Evolutionary conservation across 2,113 vertebrate species (phyloP), one percentile per base, ranked within the genome.

Genomic region (Rhegmatorhina hoffmannsi): DNA sequence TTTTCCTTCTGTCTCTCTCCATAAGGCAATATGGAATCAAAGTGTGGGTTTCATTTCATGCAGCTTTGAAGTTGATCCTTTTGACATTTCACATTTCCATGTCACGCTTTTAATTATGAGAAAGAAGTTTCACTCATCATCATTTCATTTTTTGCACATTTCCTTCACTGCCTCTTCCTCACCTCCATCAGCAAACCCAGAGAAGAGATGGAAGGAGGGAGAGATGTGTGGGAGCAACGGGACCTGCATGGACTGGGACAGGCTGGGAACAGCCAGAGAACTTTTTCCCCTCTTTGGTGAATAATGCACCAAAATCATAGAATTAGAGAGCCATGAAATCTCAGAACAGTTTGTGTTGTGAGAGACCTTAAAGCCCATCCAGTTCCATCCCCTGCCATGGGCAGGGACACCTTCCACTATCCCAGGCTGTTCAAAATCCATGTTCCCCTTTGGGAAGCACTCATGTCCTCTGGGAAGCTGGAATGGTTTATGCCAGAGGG

Each of bases 11-110:
- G 63, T 76, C 85, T 90, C n/a, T 67, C 88, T 92, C 44, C 63
- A n/a, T 86, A 77, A 92, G 88, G 79, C 28, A 80, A 92, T 93
- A 93, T 80, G 55, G 70, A 95, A 95, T 93, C 94, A 96, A 94
- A 96, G 94, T 36, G 82, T 4, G 3, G 55, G 88, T 90, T 96
- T 95, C 95, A 93, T 93, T 96, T 93, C 92, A 26, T 14, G 15
- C 55, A 55, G 88, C 92, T 96, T 97, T 97, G 95, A 96, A 94
- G 95, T 69, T 94, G 86, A 95, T 95, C 94, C 88, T 84, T 96
- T 86, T 94, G 96, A 95, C 96, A 95, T 90, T 93, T 94, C 83
- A 92, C 75, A 89, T 96, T 86, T 93, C 77, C 90, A 43, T 86
- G 88, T 74, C 88, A 94, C 0, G 4, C n/a, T 84, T 90, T 86